phyloP scores from a whole-genome alignment of 2,113 vertebrate species.

The Poicephalus gulielmi region DNA sequence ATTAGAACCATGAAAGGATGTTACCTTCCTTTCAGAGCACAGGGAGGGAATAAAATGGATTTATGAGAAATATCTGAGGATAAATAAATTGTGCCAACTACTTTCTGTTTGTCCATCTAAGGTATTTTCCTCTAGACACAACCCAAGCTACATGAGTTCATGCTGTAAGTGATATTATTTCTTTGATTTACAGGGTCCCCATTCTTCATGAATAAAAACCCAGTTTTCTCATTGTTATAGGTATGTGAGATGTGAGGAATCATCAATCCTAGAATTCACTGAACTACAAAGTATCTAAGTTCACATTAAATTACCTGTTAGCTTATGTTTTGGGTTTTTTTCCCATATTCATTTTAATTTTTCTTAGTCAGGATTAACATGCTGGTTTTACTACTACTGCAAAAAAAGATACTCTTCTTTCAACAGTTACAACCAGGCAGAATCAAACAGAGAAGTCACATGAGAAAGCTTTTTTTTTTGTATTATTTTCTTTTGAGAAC shows the following conservation, averaged over 20 bases:
- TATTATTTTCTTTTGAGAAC: not conserved
- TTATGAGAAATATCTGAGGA: not conserved
- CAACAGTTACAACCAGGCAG: not conserved
- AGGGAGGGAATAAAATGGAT: not conserved
- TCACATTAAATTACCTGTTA: not conserved
- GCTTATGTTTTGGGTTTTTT: not conserved
- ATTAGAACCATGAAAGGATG: not conserved
- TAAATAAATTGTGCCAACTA: not conserved
- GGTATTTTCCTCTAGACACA: not conserved
- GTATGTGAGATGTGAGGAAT: not conserved
- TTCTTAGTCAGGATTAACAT: not conserved
- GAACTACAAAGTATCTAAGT: not conserved
- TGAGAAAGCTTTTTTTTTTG: not conserved
- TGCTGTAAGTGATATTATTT: not conserved
- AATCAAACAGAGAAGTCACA: not conserved
- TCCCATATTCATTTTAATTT: not conserved
- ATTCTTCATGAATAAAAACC: not conserved
- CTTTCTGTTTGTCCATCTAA: not conserved
- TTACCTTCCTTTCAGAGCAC: not conserved
- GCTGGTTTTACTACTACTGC: not conserved
- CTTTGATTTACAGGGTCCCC: not conserved
- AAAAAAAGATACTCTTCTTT: not conserved
- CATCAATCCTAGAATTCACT: not conserved
- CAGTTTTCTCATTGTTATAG: not conserved
- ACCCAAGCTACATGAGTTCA: not conserved